Base-by-base conservation (phyloP, 2,888 invertebrate species). In the Sepioteuthis lessoniana region DNA sequence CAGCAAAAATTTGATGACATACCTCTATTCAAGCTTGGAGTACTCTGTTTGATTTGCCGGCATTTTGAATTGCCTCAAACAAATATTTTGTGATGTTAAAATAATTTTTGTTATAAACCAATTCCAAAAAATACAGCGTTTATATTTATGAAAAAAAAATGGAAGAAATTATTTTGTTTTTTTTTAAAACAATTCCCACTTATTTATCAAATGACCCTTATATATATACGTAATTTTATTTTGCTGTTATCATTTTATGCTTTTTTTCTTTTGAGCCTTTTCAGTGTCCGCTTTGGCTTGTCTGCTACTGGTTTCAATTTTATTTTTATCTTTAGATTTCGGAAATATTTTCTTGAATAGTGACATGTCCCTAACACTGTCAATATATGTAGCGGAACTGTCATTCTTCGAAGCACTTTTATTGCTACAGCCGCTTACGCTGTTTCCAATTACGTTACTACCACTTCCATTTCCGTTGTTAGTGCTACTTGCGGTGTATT, bases 261-360 rank as follows among this genome's bases (percentile, higher is more conserved):
- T 25, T 47, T 47, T 92, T 21, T 10, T 47, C 46, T 92, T 92
- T 46, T 7, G 0, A 8, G 28, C 47, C 8, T 92, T 42, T 21
- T 92, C 38, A 92, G 47, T n/a, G 19, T 38, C 92, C 35, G 46
- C 13, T 42, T n/a, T 42, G 19, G 38, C 28, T 92, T 31, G 38
- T 91, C 13, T 91, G 42, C 46, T 31, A 42, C 21, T 28, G 46
- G 16, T 42, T 38, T 42, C 91, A 31, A 13, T 31, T 46, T 31
- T 92, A 46, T 16, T 46, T 31, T 47, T 46, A 3, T 92, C 92
- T 47, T 92, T 92, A 31, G 91, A 42, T 42, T 92, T 92, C 0
- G 92, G 92, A 47, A 92, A 92, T 25, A 91, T 91, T 42, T 42
- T n/a, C 38, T 92, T 92, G 46, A n/a, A n/a, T 92, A 42, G 8